phyloP scores from a whole-genome alignment of 2,888 invertebrate genomes.

The Morpho achilles region DNA sequence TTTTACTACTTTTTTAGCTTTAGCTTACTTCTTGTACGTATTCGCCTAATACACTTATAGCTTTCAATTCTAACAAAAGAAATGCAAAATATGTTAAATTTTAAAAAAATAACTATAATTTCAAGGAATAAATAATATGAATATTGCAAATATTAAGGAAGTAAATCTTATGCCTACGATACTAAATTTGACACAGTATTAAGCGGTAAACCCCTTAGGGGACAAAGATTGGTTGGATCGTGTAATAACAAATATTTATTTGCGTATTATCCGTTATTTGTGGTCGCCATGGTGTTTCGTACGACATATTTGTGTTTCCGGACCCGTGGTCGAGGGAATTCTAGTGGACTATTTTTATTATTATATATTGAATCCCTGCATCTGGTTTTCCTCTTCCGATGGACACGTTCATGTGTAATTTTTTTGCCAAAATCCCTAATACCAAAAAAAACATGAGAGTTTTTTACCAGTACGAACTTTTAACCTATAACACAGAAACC shows the following conservation, averaged over 20 bases:
- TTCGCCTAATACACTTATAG: too few species aligned
- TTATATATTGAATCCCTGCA: background rate
- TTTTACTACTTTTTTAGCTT: too few species aligned
- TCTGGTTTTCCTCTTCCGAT: too few species aligned
- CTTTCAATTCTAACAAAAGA: background rate
- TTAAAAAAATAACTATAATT: background rate
- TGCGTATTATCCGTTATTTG: conserved; percentile 12
- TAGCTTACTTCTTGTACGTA: too few species aligned
- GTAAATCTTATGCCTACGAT: too few species aligned
- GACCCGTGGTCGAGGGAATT: conserved; percentile 3
- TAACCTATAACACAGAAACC: too few species aligned
- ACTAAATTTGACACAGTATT: background rate
- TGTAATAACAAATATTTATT: conserved; percentile 15
- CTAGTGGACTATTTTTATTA: conserved; percentile 5
- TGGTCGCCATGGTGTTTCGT: conserved; percentile 12
- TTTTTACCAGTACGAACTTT: too few species aligned
- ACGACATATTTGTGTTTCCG: conserved; percentile 14
- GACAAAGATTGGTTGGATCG: conserved; percentile 8
- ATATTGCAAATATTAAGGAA: too few species aligned
- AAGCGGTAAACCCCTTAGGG: conserved; percentile 5
- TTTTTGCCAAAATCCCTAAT: too few species aligned
- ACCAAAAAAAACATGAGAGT: too few species aligned
- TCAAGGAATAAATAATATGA: too few species aligned
- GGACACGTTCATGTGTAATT: too few species aligned
- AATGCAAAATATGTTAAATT: background rate